Conservation (phyloP, 2,888 invertebrate genomes). For the Ophion costatus region DNA sequence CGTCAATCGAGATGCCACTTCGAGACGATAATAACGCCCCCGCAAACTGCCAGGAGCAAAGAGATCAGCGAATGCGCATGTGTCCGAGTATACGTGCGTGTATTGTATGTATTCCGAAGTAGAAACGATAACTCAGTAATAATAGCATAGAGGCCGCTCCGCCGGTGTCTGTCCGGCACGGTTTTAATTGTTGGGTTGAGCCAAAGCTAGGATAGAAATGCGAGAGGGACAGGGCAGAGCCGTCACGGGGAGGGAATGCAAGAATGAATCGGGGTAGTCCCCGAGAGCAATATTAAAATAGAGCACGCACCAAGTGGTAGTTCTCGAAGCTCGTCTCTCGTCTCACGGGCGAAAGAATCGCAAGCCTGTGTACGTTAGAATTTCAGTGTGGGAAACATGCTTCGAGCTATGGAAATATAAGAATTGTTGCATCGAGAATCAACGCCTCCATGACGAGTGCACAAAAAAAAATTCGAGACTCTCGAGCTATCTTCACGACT, state of each 20-base stretch:
- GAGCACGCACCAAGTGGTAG: constrained; percentile 56
- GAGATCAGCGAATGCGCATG: constrained; percentile 26
- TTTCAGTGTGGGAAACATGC: constrained; percentile 38
- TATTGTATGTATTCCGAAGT: constrained; percentile 50
- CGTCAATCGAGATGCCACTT: constrained; percentile 64
- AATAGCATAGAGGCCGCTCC: constrained; percentile 74
- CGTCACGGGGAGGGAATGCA: constrained; percentile 74
- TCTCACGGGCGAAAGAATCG: constrained; percentile 39
- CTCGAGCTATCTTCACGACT: background rate
- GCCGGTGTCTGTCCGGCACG: constrained; percentile 75
- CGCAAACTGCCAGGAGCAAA: constrained; percentile 56
- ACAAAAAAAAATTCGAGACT: constrained; percentile 11
- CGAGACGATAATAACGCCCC: constrained; percentile 55
- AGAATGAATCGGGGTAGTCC: constrained; percentile 58
- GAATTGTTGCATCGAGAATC: constrained; percentile 44
- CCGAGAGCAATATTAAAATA: constrained; percentile 70
- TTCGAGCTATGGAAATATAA: constrained; percentile 36
- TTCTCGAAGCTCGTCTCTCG: constrained; percentile 31
- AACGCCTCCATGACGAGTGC: constrained; percentile 51
- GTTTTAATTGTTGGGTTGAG: constrained; percentile 81
- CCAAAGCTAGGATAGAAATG: constrained; percentile 59
- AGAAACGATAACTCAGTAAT: constrained; percentile 80
- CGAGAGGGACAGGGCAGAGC: constrained; percentile 60
- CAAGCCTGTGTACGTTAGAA: constrained; percentile 19
- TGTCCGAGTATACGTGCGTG: background rate